phyloP scores from a whole-genome alignment of 2,888 invertebrate species.

The Colostygia pectinataria region DNA sequence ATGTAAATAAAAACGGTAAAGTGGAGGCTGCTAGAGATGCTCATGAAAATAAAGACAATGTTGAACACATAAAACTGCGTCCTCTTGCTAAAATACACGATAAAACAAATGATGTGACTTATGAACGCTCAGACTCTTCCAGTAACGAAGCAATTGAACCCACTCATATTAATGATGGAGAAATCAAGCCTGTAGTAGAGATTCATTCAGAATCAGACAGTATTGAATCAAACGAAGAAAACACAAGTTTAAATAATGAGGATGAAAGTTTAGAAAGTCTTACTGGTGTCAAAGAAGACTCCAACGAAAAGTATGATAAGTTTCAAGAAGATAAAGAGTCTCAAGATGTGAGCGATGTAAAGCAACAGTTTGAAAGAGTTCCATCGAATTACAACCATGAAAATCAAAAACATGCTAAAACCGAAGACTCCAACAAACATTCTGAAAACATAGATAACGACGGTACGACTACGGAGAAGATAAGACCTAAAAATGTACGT shows the following conservation, averaged over 20 bases:
- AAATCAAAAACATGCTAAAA: conserved; percentile 36
- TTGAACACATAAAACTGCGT: conserved; percentile 33
- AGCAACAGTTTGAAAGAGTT: conserved; percentile 75
- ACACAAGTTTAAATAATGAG: conserved; percentile 38
- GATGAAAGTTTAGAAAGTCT: conserved; percentile 51
- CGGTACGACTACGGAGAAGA: conserved; percentile 52
- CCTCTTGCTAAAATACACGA: conserved; percentile 24
- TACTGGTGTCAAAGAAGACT: conserved; percentile 42
- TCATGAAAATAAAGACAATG: conserved; percentile 36
- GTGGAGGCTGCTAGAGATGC: conserved; percentile 46
- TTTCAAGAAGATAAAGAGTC: conserved; percentile 34
- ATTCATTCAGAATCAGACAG: conserved; percentile 55
- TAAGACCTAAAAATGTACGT: conserved; percentile 48
- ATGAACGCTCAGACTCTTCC: conserved; percentile 32
- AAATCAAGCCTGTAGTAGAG: conserved; percentile 73
- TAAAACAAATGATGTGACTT: conserved; percentile 31
- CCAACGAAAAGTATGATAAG: conserved; percentile 42
- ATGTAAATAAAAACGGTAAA: conserved; percentile 51
- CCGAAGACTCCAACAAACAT: conserved; percentile 25
- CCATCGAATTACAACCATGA: conserved; percentile 71
- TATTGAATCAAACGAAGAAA: conserved; percentile 47
- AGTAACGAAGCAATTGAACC: conserved; percentile 40
- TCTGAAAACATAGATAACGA: conserved; percentile 42
- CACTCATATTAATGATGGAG: conserved; percentile 60
- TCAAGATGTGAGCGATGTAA: conserved; percentile 51